Conservation (phyloP, 2,797 vertebrate genomes). For the Buphagus erythrorhynchus region DNA sequence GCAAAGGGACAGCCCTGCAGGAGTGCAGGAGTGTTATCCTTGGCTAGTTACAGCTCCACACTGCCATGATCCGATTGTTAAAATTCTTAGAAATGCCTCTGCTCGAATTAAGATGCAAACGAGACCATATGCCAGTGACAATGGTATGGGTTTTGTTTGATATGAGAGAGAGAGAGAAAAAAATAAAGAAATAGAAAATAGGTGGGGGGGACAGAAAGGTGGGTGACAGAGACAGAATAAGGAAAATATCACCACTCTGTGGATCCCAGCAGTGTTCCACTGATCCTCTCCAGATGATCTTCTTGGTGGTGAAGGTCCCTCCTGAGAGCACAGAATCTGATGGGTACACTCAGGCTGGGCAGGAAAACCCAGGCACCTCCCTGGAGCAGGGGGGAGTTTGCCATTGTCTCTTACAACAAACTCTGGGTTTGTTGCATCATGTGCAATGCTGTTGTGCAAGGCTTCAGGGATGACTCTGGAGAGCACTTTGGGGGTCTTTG, state of each 20-base stretch:
- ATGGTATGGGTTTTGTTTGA: too few species aligned
- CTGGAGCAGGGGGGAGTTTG: background rate
- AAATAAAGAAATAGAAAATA: background rate
- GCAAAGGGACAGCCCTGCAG: background rate
- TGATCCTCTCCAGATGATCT: too few species aligned
- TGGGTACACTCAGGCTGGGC: too few species aligned
- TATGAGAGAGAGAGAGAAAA: too few species aligned
- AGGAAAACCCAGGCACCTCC: background rate
- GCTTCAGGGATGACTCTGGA: background rate
- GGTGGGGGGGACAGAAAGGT: background rate
- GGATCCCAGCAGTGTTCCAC: background rate
- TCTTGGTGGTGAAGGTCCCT: background rate
- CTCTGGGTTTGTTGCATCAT: background rate
- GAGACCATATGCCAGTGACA: background rate
- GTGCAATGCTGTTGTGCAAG: background rate
- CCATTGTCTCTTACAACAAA: too few species aligned
- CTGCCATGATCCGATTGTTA: background rate
- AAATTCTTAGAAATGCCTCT: background rate
- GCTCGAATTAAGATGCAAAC: background rate
- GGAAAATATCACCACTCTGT: background rate
- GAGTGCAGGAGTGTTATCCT: background rate
- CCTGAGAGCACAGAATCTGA: too few species aligned
- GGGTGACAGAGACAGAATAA: background rate
- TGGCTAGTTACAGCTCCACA: rapidly evolving
- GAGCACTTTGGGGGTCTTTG: background rate